Evolutionary conservation across 2,113 vertebrate species (phyloP), one percentile per base, ranked within the genome.

Genomic region (Sclerurus mexicanus): DNA sequence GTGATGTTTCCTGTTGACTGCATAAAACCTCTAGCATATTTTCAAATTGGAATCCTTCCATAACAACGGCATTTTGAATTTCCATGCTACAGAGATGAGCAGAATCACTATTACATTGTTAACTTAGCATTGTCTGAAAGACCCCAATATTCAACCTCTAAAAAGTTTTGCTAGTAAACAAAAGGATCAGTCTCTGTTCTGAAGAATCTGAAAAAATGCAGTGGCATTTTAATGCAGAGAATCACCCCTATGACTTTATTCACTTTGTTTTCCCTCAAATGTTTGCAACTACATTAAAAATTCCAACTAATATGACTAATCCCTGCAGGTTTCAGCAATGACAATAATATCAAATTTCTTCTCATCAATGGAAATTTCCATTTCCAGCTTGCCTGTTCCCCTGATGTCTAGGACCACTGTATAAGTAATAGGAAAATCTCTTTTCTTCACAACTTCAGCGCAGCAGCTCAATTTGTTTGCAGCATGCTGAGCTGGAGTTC

Each of bases 381-480:
- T 92, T 93, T 94, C 87, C 73, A 94, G 39, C 68, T 86, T 88
- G 56, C 67, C 78, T n/a, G 27, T 90, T 95, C 37, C 62, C 68
- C 72, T 71, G 42, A 67, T 71, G 50, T 44, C 85, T 93, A 68
- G 76, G 27, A 55, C 35, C 18, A 14, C 59, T 90, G 55, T 84
- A 93, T 90, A 93, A 96, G 81, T 90, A 93, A 96, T 60, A 84
- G 90, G 64, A 94, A 92, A 90, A 90, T 68, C 73, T 93, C 90
- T 89, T 83, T 76, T 66, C 74, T 77, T 87, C 79, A 68, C 83
- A 75, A 89, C 56, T 85, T 93, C 6, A 84, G 58, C 1, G 0
- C 76, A 84, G 77, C 73, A 80, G 83, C 73, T 93, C 90, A 33
- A 92, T 96, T 96, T 94, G 76, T 95, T 96, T 80, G 76, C 80